phyloP scores from a whole-genome alignment of 2,797 vertebrate species.

The Coluber constrictor region DNA sequence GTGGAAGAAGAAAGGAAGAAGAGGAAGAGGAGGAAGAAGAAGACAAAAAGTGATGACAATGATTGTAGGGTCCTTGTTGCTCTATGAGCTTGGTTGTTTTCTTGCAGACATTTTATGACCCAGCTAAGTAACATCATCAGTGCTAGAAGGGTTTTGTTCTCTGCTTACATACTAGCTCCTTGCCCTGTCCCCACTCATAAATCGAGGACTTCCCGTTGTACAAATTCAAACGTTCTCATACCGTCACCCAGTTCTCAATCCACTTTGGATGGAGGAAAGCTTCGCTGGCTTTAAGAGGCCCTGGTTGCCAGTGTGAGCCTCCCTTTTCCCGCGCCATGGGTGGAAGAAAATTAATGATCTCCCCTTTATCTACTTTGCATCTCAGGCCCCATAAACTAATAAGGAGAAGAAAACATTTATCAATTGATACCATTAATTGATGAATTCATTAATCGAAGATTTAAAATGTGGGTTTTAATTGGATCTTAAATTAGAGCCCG shows the following conservation, averaged over 20 bases:
- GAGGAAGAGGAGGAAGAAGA: too few species aligned
- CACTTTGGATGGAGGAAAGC: not conserved
- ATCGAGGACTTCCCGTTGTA: not conserved
- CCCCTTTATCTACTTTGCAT: not conserved
- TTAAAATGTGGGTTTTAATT: slow-evolving; percentile 14
- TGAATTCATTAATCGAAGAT: slow-evolving; percentile 8
- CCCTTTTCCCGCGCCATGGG: not conserved
- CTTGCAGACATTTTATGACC: too few species aligned
- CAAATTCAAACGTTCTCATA: not conserved
- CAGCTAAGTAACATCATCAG: too few species aligned
- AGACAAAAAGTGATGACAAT: too few species aligned
- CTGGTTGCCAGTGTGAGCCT: not conserved
- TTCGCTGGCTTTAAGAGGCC: not conserved
- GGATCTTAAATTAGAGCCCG: slow-evolving; percentile 11
- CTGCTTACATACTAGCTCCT: too few species aligned
- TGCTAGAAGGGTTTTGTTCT: too few species aligned
- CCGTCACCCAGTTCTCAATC: too few species aligned
- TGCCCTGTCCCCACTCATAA: not conserved
- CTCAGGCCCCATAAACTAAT: slow-evolving; percentile 15
- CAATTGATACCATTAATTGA: slow-evolving; percentile 21
- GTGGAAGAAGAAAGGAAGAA: too few species aligned
- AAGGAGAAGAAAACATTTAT: slow-evolving; percentile 20
- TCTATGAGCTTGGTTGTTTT: too few species aligned
- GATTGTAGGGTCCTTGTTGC: too few species aligned
- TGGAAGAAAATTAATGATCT: not conserved